A percentile compares a stretch with the other conserved stretches of the same genome.
Evolutionary conservation across 2,797 vertebrate species (phyloP).

Genomic region (Sylvia borin): DNA sequence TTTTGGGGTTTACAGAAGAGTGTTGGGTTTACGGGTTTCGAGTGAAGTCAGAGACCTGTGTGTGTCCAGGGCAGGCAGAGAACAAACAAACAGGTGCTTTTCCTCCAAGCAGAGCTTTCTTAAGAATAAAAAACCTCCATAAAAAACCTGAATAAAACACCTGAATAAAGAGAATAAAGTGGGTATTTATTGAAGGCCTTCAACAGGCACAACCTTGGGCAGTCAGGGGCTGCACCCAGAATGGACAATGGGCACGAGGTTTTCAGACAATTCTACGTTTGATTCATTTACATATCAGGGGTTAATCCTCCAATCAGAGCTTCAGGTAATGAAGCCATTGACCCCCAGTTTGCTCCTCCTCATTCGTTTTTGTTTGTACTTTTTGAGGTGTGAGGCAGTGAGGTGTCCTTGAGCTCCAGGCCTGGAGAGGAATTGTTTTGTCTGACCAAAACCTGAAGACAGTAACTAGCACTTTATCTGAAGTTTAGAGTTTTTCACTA

Average conservation of each 20-base stretch:
- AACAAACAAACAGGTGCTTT: not conserved
- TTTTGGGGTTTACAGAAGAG: not conserved
- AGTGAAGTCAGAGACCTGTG: not conserved
- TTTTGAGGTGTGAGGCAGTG: too few relatives aligned
- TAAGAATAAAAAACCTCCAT: not conserved
- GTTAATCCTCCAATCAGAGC: not conserved
- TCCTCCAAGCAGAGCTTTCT: not conserved
- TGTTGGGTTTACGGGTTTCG: not conserved
- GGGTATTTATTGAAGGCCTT: not conserved
- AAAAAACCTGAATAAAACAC: not conserved
- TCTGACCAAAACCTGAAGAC: not conserved
- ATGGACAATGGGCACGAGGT: rapidly evolving
- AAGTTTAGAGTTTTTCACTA: not conserved
- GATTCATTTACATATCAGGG: not conserved
- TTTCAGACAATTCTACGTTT: rapidly evolving
- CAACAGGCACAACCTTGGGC: not conserved
- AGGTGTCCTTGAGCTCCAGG: too few relatives aligned
- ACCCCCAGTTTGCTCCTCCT: not conserved
- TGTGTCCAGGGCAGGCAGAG: not conserved
- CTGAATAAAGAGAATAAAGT: not conserved
- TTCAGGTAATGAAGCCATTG: not conserved
- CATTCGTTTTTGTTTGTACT: rapidly evolving
- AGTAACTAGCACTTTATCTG: not conserved
- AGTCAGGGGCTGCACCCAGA: not conserved
- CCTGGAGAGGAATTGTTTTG: not conserved